Conservation (phyloP, 2,797 vertebrate species). For the Lacerta agilis region DNA sequence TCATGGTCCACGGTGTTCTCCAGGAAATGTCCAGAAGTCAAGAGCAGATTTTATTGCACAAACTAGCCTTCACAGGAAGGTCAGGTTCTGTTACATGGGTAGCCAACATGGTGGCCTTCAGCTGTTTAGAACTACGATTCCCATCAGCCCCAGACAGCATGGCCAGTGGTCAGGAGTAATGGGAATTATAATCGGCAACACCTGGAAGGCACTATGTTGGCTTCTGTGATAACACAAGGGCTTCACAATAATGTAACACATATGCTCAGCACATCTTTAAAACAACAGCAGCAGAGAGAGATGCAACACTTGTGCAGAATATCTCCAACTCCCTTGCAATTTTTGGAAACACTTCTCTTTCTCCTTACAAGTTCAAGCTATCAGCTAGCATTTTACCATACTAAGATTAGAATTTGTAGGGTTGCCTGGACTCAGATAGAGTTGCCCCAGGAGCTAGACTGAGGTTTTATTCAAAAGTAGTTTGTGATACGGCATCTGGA, state of each 20-base stretch:
- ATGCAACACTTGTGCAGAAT: neutral
- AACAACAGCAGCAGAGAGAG: neutral
- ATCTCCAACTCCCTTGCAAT: neutral
- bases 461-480: neutral
- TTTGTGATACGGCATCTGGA: neutral
- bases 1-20: neutral
- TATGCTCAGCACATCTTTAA: neutral
- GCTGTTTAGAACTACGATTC: too few relatives aligned
- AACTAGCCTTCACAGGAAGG: neutral
- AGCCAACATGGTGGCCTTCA: neutral
- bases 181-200: too few relatives aligned
- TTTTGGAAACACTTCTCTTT: neutral
- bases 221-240: neutral
- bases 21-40: neutral
- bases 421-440: neutral
- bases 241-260: neutral
- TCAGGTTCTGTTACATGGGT: neutral
- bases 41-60: neutral
- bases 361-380: neutral
- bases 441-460: neutral
- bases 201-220: too few relatives aligned
- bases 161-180: too few relatives aligned
- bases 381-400: neutral
- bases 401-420: neutral
- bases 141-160: too few relatives aligned